phyloP scores from a whole-genome alignment of 2,113 vertebrate genomes.

The Silurus meridionalis region DNA sequence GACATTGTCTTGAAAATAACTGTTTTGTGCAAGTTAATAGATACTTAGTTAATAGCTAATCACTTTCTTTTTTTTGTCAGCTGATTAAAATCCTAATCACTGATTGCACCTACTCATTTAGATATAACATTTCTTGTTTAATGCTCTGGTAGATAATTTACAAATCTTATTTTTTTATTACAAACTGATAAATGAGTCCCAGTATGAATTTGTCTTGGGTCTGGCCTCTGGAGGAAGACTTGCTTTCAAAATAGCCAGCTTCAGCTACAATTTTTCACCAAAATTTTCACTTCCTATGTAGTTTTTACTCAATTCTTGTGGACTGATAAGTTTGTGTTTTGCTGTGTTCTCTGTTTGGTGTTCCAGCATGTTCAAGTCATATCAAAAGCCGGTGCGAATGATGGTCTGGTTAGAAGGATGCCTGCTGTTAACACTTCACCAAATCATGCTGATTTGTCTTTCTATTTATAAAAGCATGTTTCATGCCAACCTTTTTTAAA shows the following conservation, averaged over 20 bases:
- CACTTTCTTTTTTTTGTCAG: not conserved
- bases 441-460: not conserved
- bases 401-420: not conserved
- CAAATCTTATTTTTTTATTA: not conserved
- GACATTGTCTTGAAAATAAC: not conserved
- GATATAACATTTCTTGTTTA: not conserved
- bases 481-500: not conserved
- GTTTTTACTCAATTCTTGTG: not conserved
- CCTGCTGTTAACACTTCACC: not conserved
- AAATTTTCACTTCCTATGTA: not conserved
- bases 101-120: not conserved
- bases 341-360: not conserved
- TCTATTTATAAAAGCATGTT: conserved; percentile 9
- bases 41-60: not conserved
- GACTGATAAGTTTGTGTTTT: not conserved
- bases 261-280: too few relatives aligned
- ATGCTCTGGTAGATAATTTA: not conserved
- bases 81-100: not conserved
- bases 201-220: not conserved
- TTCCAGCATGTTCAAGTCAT: not conserved
- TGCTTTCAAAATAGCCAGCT: not conserved
- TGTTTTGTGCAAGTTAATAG: not conserved
- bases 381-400: not conserved
- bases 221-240: not conserved
- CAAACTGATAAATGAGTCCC: not conserved